Percentiles rank a stretch among this genome's conserved stretches.
Conservation (phyloP, 1,140 invertebrate species). For the Drosophila pseudoobscura region DNA sequence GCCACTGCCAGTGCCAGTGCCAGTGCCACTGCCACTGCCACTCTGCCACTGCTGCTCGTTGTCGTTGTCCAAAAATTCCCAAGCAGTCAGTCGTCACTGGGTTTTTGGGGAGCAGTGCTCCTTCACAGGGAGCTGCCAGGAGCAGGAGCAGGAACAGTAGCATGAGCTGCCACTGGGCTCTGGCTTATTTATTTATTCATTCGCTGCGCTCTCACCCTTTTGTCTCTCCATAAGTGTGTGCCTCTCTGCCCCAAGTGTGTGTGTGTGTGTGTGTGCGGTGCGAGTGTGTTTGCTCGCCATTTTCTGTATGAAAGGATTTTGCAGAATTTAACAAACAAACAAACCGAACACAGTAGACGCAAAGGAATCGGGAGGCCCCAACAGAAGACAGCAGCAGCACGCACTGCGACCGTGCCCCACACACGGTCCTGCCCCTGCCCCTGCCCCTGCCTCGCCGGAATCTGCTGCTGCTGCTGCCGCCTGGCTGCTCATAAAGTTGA, state of each 20-base stretch:
- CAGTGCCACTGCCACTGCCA: no score
- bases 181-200: conserved; percentile 79
- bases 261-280: conserved; percentile 46
- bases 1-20: neutral
- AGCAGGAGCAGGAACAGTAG: conserved; percentile 27
- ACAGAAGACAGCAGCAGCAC: conserved; percentile 39
- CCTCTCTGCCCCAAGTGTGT: neutral
- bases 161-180: conserved; percentile 42
- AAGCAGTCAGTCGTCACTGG: conserved; percentile 60
- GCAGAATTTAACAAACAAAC: conserved; percentile 67
- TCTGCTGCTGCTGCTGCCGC: conserved; percentile 4
- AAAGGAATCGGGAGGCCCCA: conserved; percentile 33
- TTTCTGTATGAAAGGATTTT: conserved; percentile 78
- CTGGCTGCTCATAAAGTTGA: conserved; percentile 78
- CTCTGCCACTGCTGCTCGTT: conserved; percentile 10
- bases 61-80: conserved; percentile 70
- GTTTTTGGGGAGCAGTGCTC: conserved; percentile 7
- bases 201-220: conserved; percentile 55
- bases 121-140: conserved; percentile 8
- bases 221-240: conserved; percentile 26
- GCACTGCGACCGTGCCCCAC: conserved; percentile 34
- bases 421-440: neutral
- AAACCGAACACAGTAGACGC: conserved; percentile 43
- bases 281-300: conserved; percentile 71
- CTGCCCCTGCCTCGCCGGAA: conserved; percentile 14